phyloP scores from a whole-genome alignment of 2,888 invertebrate species.

The Unio delphinus region DNA sequence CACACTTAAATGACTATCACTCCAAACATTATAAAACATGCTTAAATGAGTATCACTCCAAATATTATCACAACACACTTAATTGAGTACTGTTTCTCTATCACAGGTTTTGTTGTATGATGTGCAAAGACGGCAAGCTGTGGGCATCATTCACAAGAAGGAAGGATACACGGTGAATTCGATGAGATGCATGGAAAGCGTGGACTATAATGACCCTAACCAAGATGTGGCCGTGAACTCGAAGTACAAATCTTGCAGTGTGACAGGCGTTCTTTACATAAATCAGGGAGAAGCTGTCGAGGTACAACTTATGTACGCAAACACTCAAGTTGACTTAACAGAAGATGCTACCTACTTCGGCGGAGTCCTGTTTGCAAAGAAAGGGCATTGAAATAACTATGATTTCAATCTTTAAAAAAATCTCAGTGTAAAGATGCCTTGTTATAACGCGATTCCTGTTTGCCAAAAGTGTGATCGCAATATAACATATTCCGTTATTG shows the following conservation, averaged over 20 bases:
- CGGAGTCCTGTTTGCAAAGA: constrained; percentile 13
- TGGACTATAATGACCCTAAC: constrained; percentile 8
- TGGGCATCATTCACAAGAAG: constrained; percentile 21
- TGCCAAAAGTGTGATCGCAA: too few species aligned
- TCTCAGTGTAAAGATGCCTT: too few species aligned
- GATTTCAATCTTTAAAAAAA: too few species aligned
- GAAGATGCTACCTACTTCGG: constrained; percentile 29
- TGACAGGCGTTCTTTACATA: constrained; percentile 20
- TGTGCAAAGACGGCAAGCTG: constrained; percentile 18
- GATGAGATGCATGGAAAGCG: constrained; percentile 21
- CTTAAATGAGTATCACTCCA: background rate
- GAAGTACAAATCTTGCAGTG: constrained; percentile 21
- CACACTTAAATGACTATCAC: too few species aligned
- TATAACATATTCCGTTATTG: too few species aligned
- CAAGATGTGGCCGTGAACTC: constrained; percentile 9
- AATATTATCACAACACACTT: too few species aligned
- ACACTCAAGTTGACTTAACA: constrained; percentile 24
- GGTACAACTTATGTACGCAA: constrained; percentile 17
- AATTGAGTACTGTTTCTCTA: background rate
- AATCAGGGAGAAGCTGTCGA: constrained; percentile 11
- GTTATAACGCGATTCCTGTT: too few species aligned
- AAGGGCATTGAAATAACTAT: too few species aligned
- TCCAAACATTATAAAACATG: too few species aligned
- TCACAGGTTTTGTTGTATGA: constrained; percentile 27
- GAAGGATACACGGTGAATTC: constrained; percentile 9